These are phyloP conservation scores for Heteromyza rotundicornis DNA, from an alignment of 2,888 invertebrate species.

Conservation along the genomic window DNA sequence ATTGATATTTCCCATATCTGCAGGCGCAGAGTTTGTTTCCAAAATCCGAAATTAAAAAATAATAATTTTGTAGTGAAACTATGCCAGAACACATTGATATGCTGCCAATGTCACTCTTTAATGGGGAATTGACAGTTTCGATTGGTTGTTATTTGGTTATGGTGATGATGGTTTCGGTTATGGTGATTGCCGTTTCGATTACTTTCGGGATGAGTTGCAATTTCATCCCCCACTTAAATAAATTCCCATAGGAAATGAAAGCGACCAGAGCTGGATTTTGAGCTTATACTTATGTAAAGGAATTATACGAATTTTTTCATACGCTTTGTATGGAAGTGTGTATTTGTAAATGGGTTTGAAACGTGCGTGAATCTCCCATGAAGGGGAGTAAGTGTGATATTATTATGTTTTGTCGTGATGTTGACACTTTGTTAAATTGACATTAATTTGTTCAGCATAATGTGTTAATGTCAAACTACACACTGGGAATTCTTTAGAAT, in stretches of 20 bases:
- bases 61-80: no score
- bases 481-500: no score
- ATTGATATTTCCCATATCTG: no score
- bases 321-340: background rate
- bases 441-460: conserved; percentile 7
- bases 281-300: background rate
- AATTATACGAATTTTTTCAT: background rate
- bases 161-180: background rate
- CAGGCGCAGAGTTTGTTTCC: no score
- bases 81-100: no score
- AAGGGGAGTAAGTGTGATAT: background rate
- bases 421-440: conserved; percentile 15
- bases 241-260: background rate
- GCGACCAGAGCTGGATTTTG: background rate
- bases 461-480: no score
- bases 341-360: background rate
- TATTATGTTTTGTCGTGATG: conserved; percentile 8
- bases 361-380: background rate
- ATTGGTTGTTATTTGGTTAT: background rate
- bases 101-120: background rate
- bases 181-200: background rate
- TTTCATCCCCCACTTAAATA: background rate
- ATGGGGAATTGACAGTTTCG: background rate
- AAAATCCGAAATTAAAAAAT: no score
- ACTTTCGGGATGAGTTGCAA: background rate